These are phyloP conservation scores for Poicephalus gulielmi DNA, from an alignment of 2,113 vertebrate species.

Conservation along the genomic window DNA sequence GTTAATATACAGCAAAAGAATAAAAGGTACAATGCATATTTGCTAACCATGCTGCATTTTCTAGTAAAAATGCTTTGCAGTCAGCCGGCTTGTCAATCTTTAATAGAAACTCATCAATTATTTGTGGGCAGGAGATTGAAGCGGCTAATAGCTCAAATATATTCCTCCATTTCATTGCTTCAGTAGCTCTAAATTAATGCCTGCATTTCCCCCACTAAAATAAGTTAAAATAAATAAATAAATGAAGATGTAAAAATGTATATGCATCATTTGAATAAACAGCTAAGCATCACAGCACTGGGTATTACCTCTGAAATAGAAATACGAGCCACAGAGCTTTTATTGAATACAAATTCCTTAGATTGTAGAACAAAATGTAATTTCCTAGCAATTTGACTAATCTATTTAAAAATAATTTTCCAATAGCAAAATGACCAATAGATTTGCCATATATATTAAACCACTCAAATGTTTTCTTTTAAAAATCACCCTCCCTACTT, in stretches of 20 bases:
- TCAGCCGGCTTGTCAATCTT: constrained; percentile 83
- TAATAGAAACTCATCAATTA: constrained; percentile 90
- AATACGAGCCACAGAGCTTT: constrained; percentile 29
- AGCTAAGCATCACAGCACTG: constrained; percentile 60
- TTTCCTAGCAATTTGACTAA: constrained; percentile 25
- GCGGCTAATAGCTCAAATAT: constrained; percentile 86
- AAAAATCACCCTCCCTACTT: constrained; percentile 32
- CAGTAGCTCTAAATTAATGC: constrained; percentile 84
- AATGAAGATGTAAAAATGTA: constrained; percentile 68
- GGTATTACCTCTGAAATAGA: constrained; percentile 32
- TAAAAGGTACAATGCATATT: constrained; percentile 72
- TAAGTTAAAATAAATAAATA: constrained; percentile 72
- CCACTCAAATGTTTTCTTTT: constrained; percentile 36
- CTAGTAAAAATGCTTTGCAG: constrained; percentile 80
- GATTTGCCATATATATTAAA: constrained; percentile 52
- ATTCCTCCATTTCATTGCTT: constrained; percentile 85
- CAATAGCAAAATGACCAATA: constrained; percentile 20
- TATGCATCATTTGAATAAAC: constrained; percentile 70
- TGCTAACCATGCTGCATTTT: constrained; percentile 74
- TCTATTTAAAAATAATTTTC: constrained; percentile 46
- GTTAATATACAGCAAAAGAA: constrained; percentile 65
- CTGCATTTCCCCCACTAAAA: constrained; percentile 69
- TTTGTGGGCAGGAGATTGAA: constrained; percentile 88
- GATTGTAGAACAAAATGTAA: constrained; percentile 21
- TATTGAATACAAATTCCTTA: neutral